A percentile compares a stretch with the other conserved stretches of the same genome.
phyloP scores from a whole-genome alignment of 2,797 vertebrate genomes.

The Telmatherina bonti region DNA sequence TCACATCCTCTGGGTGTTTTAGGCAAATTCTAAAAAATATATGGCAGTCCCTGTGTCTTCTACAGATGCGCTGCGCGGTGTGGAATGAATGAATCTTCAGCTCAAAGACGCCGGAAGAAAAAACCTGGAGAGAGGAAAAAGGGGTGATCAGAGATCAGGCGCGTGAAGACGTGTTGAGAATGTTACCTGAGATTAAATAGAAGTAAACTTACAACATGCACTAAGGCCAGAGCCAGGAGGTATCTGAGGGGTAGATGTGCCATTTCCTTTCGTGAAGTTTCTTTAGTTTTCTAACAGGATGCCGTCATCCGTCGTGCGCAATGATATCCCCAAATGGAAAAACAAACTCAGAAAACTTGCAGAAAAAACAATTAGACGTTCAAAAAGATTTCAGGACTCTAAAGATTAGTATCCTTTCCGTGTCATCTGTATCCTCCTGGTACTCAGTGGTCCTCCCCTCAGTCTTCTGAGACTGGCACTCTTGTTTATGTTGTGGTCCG shows the following conservation, averaged over 20 bases:
- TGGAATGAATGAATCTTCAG: conserved; percentile 89
- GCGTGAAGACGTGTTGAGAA: background rate
- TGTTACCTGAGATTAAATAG: background rate
- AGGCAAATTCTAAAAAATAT: conserved; percentile 91
- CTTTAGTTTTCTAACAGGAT: conserved; percentile 15
- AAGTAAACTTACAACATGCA: conserved; percentile 77
- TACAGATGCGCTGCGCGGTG: conserved; percentile 78
- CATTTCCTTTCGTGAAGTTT: conserved; percentile 65
- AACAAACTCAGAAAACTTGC: background rate
- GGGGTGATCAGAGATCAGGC: background rate
- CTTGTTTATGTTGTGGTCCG: conserved; percentile 65
- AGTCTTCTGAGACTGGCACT: accelerated
- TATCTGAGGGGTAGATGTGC: conserved; percentile 68
- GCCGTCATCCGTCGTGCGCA: conserved; percentile 48
- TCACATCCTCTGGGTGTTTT: conserved; percentile 86
- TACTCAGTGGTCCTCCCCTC: background rate
- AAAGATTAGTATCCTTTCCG: background rate
- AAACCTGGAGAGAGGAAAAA: conserved; percentile 73
- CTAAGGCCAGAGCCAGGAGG: conserved; percentile 67
- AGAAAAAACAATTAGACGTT: conserved; percentile 4
- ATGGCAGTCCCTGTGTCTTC: conserved; percentile 83
- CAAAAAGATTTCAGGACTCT: conserved; percentile 42
- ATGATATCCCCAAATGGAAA: conserved; percentile 38
- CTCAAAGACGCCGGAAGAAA: conserved; percentile 88
- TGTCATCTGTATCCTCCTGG: background rate